Conservation (phyloP, 2,888 invertebrate genomes). For the Ochropleura leucogaster region DNA sequence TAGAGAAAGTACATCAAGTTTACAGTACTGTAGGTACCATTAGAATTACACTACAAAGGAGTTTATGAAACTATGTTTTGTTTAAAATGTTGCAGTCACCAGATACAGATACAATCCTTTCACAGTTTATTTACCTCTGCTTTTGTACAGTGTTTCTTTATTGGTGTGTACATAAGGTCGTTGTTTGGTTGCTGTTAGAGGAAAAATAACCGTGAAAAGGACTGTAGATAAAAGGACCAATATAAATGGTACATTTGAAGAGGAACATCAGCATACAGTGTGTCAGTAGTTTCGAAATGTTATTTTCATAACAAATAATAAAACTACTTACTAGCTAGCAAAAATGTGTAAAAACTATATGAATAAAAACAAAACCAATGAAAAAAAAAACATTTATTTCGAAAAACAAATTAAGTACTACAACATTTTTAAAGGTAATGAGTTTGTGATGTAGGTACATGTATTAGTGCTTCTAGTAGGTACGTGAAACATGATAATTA, state of each 20-base stretch:
- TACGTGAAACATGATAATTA: not conserved
- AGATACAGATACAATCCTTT: conserved; percentile 47
- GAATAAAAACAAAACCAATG: conserved; percentile 61
- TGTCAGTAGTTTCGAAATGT: conserved; percentile 57
- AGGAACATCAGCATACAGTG: conserved; percentile 24
- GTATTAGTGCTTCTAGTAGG: not conserved
- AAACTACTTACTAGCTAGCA: not conserved
- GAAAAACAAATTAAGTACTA: conserved; percentile 73
- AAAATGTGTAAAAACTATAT: conserved; percentile 26
- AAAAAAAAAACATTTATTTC: conserved; percentile 71
- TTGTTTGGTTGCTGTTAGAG: not conserved
- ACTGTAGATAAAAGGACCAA: conserved; percentile 51
- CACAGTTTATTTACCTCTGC: not conserved
- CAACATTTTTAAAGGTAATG: conserved; percentile 44
- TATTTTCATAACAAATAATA: conserved; percentile 29
- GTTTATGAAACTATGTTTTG: conserved; percentile 31
- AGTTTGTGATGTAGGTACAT: conserved; percentile 4
- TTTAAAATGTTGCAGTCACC: conserved; percentile 68
- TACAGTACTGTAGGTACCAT: conserved; percentile 19
- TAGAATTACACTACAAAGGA: conserved; percentile 33
- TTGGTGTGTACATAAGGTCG: not conserved
- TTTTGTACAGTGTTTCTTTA: not conserved
- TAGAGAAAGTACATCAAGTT: conserved; percentile 63
- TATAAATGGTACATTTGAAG: conserved; percentile 77
- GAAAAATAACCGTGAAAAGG: conserved; percentile 12